A percentile compares a stretch with the other conserved stretches of the same genome.
These are phyloP conservation scores for Tetranychus piercei DNA, from an alignment of 2,888 invertebrate genomes.

Conservation along the genomic window DNA sequence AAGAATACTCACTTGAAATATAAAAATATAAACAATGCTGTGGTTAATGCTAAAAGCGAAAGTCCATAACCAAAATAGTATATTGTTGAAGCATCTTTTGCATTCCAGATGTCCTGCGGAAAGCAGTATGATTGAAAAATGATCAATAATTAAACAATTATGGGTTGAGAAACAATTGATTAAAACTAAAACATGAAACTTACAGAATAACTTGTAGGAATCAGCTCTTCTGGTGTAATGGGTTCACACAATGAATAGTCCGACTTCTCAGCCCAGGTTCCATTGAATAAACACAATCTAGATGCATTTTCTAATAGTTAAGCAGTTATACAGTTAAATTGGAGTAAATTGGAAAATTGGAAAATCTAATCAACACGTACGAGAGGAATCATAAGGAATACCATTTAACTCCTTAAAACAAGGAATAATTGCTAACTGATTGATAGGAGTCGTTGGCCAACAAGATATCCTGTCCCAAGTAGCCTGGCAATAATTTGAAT, in stretches of 20 bases:
- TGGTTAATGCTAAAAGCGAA: slow-evolving; percentile 56
- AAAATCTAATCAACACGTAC: slow-evolving; percentile 43
- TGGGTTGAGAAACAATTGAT: not conserved
- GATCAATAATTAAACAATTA: not conserved
- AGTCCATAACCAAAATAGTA: slow-evolving; percentile 68
- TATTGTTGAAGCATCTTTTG: slow-evolving; percentile 22
- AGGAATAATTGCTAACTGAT: slow-evolving; percentile 48
- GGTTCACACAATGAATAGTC: slow-evolving; percentile 53
- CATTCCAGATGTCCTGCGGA: not conserved
- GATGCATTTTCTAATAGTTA: slow-evolving; percentile 52
- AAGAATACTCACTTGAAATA: slow-evolving; percentile 61
- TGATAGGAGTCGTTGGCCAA: slow-evolving; percentile 59
- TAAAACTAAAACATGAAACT: not conserved
- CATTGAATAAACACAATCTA: slow-evolving; percentile 52
- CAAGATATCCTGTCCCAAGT: slow-evolving; percentile 42
- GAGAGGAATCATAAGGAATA: slow-evolving; percentile 56
- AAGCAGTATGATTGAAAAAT: not conserved
- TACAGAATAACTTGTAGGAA: slow-evolving; percentile 10
- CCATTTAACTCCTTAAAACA: slow-evolving; percentile 62
- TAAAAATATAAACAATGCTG: slow-evolving; percentile 66
- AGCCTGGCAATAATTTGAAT: slow-evolving; percentile 8
- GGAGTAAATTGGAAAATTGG: not conserved
- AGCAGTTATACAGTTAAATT: not conserved
- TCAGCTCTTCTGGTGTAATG: slow-evolving; percentile 37
- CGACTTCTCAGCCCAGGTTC: slow-evolving; percentile 50